Conservation (phyloP, 2,888 invertebrate genomes). For the Pachydiplax longipennis region DNA sequence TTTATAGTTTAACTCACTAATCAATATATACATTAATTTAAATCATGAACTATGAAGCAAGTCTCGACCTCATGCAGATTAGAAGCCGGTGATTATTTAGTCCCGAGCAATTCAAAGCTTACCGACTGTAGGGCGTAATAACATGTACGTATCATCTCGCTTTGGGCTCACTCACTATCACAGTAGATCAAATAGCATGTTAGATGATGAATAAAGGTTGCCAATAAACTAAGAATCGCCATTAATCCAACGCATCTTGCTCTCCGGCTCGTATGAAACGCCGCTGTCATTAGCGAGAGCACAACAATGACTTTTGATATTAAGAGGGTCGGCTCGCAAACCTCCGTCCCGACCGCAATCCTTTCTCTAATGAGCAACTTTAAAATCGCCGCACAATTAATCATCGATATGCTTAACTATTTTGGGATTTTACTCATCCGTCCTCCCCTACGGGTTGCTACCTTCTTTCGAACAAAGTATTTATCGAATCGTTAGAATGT, state of each 20-base stretch:
- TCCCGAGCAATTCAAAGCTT: too few relatives aligned
- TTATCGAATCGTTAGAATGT: not conserved
- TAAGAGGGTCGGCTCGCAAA: not conserved
- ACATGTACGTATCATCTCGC: too few relatives aligned
- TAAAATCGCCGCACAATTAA: not conserved
- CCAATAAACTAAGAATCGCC: not conserved
- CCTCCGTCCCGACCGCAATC: not conserved
- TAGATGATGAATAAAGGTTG: not conserved
- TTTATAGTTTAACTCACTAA: too few relatives aligned
- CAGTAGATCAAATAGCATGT: not conserved
- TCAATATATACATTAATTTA: too few relatives aligned
- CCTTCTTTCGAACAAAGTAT: not conserved
- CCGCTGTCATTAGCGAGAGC: not conserved
- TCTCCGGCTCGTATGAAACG: not conserved
- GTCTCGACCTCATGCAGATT: too few relatives aligned
- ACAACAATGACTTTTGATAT: not conserved
- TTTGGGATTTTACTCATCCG: not conserved
- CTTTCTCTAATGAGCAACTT: not conserved
- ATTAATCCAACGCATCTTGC: not conserved
- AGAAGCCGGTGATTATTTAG: too few relatives aligned
- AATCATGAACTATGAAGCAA: too few relatives aligned
- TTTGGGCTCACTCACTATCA: not conserved
- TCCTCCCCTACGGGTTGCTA: not conserved
- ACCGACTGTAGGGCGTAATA: too few relatives aligned
- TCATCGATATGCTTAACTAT: not conserved